Percentiles rank a stretch among this genome's conserved stretches.
Evolutionary conservation across 2,888 invertebrate genomes (phyloP).

Genomic region (Nasonia oneida): DNA sequence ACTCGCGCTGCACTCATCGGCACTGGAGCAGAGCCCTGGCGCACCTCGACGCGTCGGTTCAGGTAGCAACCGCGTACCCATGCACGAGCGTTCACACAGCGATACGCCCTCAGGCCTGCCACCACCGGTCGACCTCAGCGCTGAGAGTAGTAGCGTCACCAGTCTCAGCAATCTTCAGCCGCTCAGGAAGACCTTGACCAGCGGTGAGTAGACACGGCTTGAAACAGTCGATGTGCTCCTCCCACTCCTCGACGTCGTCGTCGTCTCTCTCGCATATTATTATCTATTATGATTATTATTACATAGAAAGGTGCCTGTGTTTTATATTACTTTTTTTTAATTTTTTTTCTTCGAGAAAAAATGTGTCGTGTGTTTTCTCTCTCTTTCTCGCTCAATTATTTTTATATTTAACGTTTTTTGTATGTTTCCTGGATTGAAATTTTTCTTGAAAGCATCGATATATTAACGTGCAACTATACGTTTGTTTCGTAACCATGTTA

Average conservation of each 20-base stretch:
- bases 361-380: conserved; percentile 40
- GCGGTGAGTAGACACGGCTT: conserved; percentile 80
- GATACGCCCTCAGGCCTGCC: conserved; percentile 92
- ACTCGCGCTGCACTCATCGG: conserved; percentile 78
- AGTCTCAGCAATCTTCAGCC: conserved; percentile 93
- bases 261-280: conserved; percentile 59
- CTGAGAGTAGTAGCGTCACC: conserved; percentile 97
- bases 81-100: conserved; percentile 94
- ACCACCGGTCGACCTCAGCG: conserved; percentile 91
- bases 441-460: conserved; percentile 43
- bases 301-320: conserved; percentile 56
- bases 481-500: neutral
- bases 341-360: conserved; percentile 32
- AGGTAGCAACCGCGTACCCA: conserved; percentile 80
- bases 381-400: conserved; percentile 34
- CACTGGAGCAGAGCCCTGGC: conserved; percentile 81
- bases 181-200: conserved; percentile 89
- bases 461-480: neutral
- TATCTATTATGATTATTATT: conserved; percentile 46
- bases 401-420: conserved; percentile 40
- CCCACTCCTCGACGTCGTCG: conserved; percentile 40
- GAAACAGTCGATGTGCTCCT: neutral
- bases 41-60: conserved; percentile 82
- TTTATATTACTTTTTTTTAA: conserved; percentile 27
- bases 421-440: conserved; percentile 44